phyloP scores from a whole-genome alignment of 1,140 invertebrate species.

The Metopolophium dirhodum region DNA sequence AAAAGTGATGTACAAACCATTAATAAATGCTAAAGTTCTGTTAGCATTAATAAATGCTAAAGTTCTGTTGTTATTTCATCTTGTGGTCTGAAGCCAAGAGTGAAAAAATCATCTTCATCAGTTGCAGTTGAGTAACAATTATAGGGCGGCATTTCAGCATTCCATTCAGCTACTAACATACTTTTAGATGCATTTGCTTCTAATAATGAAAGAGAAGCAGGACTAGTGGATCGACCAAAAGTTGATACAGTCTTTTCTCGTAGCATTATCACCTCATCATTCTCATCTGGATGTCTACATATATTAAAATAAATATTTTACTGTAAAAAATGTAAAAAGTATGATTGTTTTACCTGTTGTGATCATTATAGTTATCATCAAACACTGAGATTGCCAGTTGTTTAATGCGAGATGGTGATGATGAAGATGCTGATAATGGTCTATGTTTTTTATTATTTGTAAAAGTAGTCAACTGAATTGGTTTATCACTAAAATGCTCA shows the following conservation, averaged over 20 bases:
- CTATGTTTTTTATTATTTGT: constrained; percentile 53
- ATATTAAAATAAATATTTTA: constrained; percentile 3
- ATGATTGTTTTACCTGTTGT: constrained; percentile 39
- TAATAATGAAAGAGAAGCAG: constrained; percentile 49
- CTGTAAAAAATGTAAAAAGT: not conserved
- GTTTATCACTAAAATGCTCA: constrained; percentile 50
- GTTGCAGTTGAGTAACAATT: constrained; percentile 57
- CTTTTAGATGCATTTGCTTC: constrained; percentile 51
- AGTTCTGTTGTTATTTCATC: constrained; percentile 81
- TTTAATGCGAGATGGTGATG: constrained; percentile 61
- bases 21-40: constrained; percentile 69
- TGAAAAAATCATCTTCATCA: constrained; percentile 74
- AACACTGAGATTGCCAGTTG: constrained; percentile 64
- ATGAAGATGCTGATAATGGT: constrained; percentile 51
- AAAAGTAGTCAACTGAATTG: constrained; percentile 59
- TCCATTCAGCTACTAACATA: constrained; percentile 67
- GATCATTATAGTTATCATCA: constrained; percentile 63
- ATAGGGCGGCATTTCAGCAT: constrained; percentile 69
- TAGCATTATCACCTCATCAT: constrained; percentile 52
- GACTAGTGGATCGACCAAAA: constrained; percentile 56
- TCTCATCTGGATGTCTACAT: constrained; percentile 41
- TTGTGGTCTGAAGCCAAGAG: constrained; percentile 76
- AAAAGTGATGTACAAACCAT: constrained; percentile 37
- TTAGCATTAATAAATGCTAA: constrained; percentile 65
- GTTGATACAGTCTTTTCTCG: constrained; percentile 46